Conservation (phyloP, 2,113 vertebrate species). For the Glaucidium brasilianum region DNA sequence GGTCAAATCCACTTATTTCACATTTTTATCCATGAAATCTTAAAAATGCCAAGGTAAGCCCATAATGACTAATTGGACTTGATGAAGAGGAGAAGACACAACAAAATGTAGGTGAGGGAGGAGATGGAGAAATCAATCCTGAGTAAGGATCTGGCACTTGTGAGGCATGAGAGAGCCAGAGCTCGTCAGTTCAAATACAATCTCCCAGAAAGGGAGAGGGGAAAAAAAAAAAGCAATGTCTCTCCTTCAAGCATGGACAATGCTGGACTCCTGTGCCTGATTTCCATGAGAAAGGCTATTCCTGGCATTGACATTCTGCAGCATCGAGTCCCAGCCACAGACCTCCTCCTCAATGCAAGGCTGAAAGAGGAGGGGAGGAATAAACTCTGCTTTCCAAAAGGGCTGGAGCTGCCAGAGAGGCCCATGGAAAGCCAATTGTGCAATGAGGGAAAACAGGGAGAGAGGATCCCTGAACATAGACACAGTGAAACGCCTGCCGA, state of each 20-base stretch:
- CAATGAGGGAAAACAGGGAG: not conserved
- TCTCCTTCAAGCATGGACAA: not conserved
- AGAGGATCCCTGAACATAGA: not conserved
- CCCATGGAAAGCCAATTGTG: slow-evolving; percentile 11
- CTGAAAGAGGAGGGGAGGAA: slow-evolving; percentile 6
- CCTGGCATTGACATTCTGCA: slow-evolving; percentile 29
- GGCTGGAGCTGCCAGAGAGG: slow-evolving; percentile 6
- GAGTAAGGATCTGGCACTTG: not conserved
- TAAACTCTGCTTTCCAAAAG: not conserved
- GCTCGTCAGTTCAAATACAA: not conserved
- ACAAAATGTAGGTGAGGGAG: slow-evolving; percentile 9
- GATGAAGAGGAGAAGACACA: not conserved
- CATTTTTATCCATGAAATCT: not conserved
- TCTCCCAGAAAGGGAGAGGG: not conserved
- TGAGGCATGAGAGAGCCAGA: not conserved
- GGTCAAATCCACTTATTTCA: not conserved
- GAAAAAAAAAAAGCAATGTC: not conserved
- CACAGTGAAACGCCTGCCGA: not conserved
- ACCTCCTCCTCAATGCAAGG: not conserved
- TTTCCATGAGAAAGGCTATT: slow-evolving; percentile 50
- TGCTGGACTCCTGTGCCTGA: not conserved
- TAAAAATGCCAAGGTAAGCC: not conserved
- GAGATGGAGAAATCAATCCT: not conserved
- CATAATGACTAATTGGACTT: accelerated
- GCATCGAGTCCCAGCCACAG: not conserved